phyloP scores from a whole-genome alignment of 2,888 invertebrate species.

The Thereva unica region DNA sequence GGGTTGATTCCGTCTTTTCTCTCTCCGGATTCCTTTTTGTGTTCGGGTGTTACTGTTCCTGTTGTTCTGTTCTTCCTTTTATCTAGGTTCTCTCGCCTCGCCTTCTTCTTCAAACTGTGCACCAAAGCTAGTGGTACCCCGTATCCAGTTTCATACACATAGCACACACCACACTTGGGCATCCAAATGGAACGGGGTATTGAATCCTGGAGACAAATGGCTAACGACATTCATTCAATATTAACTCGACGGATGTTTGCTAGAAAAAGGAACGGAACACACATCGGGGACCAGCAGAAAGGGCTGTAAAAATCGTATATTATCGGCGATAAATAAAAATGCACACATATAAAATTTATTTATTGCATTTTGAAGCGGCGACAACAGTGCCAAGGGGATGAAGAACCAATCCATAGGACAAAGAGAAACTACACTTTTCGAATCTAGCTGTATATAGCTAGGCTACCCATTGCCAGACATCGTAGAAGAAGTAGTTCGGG shows the following conservation, averaged over 20 bases:
- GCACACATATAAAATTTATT: constrained; percentile 41
- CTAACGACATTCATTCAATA: constrained; percentile 39
- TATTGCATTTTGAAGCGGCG: constrained; percentile 37
- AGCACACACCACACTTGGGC: background rate
- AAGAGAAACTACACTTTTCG: too few relatives aligned
- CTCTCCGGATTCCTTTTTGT: constrained; percentile 9
- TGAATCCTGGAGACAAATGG: constrained; percentile 40
- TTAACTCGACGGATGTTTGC: constrained; percentile 19
- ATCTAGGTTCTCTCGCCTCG: background rate
- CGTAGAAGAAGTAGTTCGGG: constrained; percentile 18
- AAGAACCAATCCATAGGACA: background rate
- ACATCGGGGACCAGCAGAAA: constrained; percentile 15
- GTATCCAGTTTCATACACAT: too few relatives aligned
- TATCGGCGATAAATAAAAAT: constrained; percentile 42
- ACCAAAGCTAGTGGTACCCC: too few relatives aligned
- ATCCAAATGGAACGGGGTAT: constrained; percentile 32
- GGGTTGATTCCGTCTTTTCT: constrained; percentile 30
- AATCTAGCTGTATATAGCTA: too few relatives aligned
- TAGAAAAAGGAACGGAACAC: constrained; percentile 6
- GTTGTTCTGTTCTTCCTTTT: constrained; percentile 13
- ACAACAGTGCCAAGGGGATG: constrained; percentile 29
- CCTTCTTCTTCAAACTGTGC: too few relatives aligned
- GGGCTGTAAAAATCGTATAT: constrained; percentile 41
- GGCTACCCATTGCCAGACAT: background rate
- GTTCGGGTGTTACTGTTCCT: constrained; percentile 15